Base-by-base conservation (phyloP, 2,888 invertebrate species). In the Parelbella ahira region DNA sequence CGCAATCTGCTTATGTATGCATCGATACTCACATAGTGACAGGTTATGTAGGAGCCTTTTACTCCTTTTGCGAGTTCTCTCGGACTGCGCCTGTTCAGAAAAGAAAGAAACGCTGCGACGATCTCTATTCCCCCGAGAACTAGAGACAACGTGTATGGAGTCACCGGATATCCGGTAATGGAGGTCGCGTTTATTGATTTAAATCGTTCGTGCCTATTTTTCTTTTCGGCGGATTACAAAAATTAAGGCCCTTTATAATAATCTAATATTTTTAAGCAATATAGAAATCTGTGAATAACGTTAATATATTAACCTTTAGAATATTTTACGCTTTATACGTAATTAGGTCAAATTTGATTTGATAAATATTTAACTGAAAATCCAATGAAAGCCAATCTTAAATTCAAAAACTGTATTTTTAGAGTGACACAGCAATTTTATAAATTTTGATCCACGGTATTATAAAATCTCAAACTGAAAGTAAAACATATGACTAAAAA, bases 41-140 rank as follows among this genome's bases (percentile, higher is more conserved):
- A 87, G 88, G 88, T 88, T 88, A 87, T 77, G 84, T 84, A 88
- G 88, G 88, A 88, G 88, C 86, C 84, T 84, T 86, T 83, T 82
- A 88, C 88, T 88, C 88, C 88, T 88, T 84, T 83, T 81, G 81
- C 86, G 82, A 72, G 80, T 84, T 83, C 72, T 69, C 83, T 76
- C 75, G 81, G 79, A 88, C 87, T 87, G 87, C 87, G 86, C 86
- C 80, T 86, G 84, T 84, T 82, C 83, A 75, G 83, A 83, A 86
- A 83, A 83, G 83, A 84, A 83, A 84, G 86, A 84, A 83, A 83
- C 80, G 79, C 73, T 71, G 73, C 77, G 72, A 63, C 73, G 76
- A 67, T 79, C 77, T 84, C 84, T 84, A 80, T 84, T 82, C 77
- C 77, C 69, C 69, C 64, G 73, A 68, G 58, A 57, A 72, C 70